These are phyloP conservation scores for Grapholita molesta DNA, from an alignment of 1,140 invertebrate genomes.

Conservation along the genomic window DNA sequence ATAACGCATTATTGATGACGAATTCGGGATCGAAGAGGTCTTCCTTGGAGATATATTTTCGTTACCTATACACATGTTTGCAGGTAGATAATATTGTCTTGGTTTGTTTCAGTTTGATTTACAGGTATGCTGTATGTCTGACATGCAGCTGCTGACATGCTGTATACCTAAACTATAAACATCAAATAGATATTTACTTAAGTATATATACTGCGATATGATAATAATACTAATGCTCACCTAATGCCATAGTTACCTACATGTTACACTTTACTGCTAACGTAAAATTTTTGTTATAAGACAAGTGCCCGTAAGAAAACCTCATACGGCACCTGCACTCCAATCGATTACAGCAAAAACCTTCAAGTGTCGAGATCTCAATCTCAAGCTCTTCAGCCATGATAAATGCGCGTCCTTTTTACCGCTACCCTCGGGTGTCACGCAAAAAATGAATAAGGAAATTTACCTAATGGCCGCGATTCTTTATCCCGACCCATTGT, in stretches of 20 bases:
- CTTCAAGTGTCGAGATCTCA: constrained; percentile 23
- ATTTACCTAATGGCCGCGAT: constrained; percentile 74
- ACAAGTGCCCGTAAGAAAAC: neutral
- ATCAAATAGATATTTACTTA: no score
- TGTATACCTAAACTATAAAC: no score
- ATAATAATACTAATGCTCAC: no score
- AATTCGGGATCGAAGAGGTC: constrained; percentile 25
- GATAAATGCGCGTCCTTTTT: constrained; percentile 61
- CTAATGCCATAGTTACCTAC: no score
- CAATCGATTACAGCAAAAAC: constrained; percentile 18
- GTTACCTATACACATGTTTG: neutral
- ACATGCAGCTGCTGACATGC: no score
- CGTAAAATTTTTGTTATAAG: neutral
- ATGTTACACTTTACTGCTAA: no score
- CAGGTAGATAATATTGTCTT: neutral
- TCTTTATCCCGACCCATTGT: constrained; percentile 74
- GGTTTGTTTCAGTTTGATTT: neutral
- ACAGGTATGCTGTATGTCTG: no score
- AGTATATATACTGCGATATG: no score
- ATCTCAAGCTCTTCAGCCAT: constrained; percentile 40
- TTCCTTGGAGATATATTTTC: constrained; percentile 19
- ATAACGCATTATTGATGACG: constrained; percentile 43
- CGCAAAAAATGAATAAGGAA: constrained; percentile 76
- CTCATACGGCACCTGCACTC: neutral
- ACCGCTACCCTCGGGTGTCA: constrained; percentile 67